Base-by-base conservation (phyloP, 2,797 vertebrate species). In the Syndactyla subalaris region DNA sequence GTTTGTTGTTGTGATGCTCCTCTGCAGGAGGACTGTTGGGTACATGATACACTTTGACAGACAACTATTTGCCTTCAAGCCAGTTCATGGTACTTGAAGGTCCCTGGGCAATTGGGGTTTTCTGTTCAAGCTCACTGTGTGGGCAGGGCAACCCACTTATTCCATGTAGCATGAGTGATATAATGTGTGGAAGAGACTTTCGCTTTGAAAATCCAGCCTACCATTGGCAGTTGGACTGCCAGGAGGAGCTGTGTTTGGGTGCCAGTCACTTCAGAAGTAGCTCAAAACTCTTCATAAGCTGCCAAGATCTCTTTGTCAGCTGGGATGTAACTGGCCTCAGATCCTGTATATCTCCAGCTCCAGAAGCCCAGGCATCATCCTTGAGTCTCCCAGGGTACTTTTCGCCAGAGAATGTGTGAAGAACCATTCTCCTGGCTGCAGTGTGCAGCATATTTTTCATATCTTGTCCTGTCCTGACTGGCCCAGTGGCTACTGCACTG, bases 211-310 rank as follows among this genome's bases (percentile, higher is more conserved):
- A 36, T 55, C 7, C 65, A 48, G 30, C 26, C 29, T 9, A 10
- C 14, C 26, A 22, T 18, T 0, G 1, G 6, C 41, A 26, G 24
- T 9, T 0, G 0, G 6, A 11, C 5, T 61, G 29, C 34, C 34
- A 61, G 34, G 61, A 76, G 10, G 59, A 76, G 29, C 39, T 68
- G 34, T 34, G 16, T 17, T 48, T 71, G 6, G 7, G 13, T 62
- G 12, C 26, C 24, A 13, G 4, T 63, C 26, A 19, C 30, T 49
- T 71, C 49, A 36, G 36, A 55, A 71, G 26, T 32, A 34, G 7
- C 26, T 63, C 7, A 30, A 46, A 48, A 21, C 6, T 14, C 29
- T 77, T 62, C 9, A 34, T 41, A 78, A 71, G 21, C 26, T 71
- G 21, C 18, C 21, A 41, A 11, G 30, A 48, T 48, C 6, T 26